These are phyloP conservation scores for Coreoperca whiteheadi DNA, from an alignment of 2,113 vertebrate species.

Conservation along the genomic window DNA sequence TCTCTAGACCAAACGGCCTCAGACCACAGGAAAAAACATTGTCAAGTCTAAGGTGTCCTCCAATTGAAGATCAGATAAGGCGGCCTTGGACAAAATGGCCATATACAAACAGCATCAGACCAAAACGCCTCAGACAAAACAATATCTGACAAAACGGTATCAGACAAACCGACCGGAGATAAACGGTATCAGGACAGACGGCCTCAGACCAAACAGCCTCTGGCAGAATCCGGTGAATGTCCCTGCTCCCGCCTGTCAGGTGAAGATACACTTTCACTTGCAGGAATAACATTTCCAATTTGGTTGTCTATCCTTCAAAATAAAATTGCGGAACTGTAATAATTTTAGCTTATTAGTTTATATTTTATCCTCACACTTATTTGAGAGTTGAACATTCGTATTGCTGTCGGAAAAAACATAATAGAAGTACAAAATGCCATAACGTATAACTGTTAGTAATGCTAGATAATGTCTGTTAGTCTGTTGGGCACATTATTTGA, in stretches of 20 bases:
- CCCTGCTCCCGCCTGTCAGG: neutral
- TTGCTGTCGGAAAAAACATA: neutral
- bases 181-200: constrained; percentile 22
- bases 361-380: neutral
- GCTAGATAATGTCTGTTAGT: neutral
- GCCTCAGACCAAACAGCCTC: constrained; percentile 41
- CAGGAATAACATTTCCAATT: neutral
- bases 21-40: neutral
- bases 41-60: constrained; percentile 13
- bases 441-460: neutral
- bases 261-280: constrained; percentile 6
- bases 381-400: neutral
- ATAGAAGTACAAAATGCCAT: neutral
- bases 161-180: constrained; percentile 35
- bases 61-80: constrained; percentile 13
- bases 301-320: neutral
- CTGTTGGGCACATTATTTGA: neutral
- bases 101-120: constrained; percentile 14
- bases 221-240: constrained; percentile 23
- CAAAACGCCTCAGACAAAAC: constrained; percentile 31
- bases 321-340: neutral
- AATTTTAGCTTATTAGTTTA: neutral
- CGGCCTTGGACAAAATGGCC: neutral
- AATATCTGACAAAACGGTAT: constrained; percentile 30
- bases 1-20: neutral